Evolutionary conservation across 1,140 invertebrate genomes (phyloP).

Genomic region (Bombus haemorrhoidalis): DNA sequence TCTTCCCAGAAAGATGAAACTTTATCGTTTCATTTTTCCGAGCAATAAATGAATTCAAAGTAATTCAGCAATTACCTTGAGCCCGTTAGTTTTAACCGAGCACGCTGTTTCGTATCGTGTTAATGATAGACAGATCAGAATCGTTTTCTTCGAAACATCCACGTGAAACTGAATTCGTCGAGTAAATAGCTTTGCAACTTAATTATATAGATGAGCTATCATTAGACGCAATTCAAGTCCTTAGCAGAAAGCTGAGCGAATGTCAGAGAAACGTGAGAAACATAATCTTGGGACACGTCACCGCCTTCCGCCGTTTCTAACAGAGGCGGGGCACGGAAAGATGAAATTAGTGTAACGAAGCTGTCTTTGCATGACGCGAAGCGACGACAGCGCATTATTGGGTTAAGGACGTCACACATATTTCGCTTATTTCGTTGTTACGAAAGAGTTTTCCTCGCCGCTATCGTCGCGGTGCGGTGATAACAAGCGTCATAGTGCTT

Average conservation of each 20-base stretch:
- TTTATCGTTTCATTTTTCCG: not conserved
- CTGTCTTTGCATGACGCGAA: slow-evolving; percentile 51
- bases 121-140: not conserved
- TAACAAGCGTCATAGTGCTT: not conserved
- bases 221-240: slow-evolving; percentile 29
- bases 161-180: slow-evolving; percentile 1
- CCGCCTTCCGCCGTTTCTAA: slow-evolving; percentile 59
- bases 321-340: slow-evolving; percentile 48
- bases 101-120: not conserved
- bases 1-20: slow-evolving; percentile 33
- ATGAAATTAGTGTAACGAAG: slow-evolving; percentile 68
- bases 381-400: slow-evolving; percentile 47
- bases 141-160: not conserved
- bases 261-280: slow-evolving; percentile 67
- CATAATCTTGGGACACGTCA: slow-evolving; percentile 60
- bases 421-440: slow-evolving; percentile 22
- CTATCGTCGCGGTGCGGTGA: not conserved
- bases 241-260: slow-evolving; percentile 60
- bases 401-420: slow-evolving; percentile 61
- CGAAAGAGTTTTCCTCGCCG: slow-evolving; percentile 23
- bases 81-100: not conserved
- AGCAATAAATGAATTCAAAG: not conserved
- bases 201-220: slow-evolving; percentile 24
- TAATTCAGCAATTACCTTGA: not conserved
- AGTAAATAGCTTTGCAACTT: not conserved